Percentiles rank a stretch among this genome's conserved stretches.
Evolutionary conservation across 2,888 invertebrate genomes (phyloP).

Genomic region (Harpalus rubripes): DNA sequence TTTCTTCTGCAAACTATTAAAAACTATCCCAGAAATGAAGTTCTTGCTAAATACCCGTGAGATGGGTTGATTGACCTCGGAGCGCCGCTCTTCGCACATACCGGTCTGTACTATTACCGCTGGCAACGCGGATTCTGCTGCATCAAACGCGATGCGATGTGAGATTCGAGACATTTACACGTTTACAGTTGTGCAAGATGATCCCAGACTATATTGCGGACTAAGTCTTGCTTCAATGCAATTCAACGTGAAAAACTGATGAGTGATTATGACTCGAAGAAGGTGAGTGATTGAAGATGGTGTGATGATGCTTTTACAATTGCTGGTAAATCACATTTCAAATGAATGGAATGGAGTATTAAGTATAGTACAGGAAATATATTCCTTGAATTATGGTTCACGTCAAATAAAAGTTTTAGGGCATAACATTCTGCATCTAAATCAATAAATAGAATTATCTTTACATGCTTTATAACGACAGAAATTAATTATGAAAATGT

Average conservation of each 20-base stretch:
- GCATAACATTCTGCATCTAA: too few species aligned
- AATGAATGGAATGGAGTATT: too few species aligned
- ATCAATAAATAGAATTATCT: too few species aligned
- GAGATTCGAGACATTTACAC: not conserved
- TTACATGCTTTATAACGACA: too few species aligned
- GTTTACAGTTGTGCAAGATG: conserved; percentile 5
- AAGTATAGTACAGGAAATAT: too few species aligned
- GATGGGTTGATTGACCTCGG: not conserved
- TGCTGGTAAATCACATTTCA: too few species aligned
- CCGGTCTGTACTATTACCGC: not conserved
- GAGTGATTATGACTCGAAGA: not conserved
- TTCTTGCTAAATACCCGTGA: not conserved
- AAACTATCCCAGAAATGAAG: not conserved
- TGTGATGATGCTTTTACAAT: too few species aligned
- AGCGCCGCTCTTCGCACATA: not conserved
- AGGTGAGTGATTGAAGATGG: too few species aligned
- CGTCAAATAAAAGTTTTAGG: too few species aligned
- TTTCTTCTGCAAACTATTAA: not conserved
- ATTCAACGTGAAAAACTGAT: not conserved
- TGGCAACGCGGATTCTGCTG: not conserved
- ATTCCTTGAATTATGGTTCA: too few species aligned
- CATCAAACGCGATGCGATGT: not conserved
- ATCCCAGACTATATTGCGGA: not conserved
- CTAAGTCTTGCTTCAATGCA: not conserved
- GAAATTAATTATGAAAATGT: too few species aligned